Percentiles rank a stretch among this genome's conserved stretches.
These are phyloP conservation scores for Hippocampus barbouri DNA, from an alignment of 2,113 vertebrate genomes.

Conservation along the genomic window DNA sequence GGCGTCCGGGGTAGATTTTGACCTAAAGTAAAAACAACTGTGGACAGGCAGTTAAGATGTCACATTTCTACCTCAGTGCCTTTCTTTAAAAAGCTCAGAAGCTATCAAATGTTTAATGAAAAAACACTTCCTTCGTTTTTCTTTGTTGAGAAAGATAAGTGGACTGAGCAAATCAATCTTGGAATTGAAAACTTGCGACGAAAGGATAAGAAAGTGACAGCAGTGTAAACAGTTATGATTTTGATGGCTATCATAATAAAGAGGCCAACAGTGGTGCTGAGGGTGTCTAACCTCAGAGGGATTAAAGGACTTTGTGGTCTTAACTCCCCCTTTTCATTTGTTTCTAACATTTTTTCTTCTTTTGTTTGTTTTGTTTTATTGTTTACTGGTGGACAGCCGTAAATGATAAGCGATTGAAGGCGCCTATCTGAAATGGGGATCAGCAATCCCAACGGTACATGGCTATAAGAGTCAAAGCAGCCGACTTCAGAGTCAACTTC, in stretches of 20 bases:
- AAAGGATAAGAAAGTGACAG: constrained; percentile 58
- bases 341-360: constrained; percentile 67
- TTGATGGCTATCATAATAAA: constrained; percentile 63
- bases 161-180: constrained; percentile 66
- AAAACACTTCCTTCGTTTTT: constrained; percentile 34
- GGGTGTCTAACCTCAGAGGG: constrained; percentile 44
- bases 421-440: constrained; percentile 77
- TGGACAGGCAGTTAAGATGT: constrained; percentile 45
- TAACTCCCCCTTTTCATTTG: constrained; percentile 53
- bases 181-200: constrained; percentile 65
- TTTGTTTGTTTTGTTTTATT: constrained; percentile 68
- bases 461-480: constrained; percentile 65
- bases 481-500: constrained; percentile 47
- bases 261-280: constrained; percentile 33
- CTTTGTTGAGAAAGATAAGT: constrained; percentile 57
- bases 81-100: constrained; percentile 48
- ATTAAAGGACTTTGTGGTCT: constrained; percentile 48
- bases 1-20: constrained; percentile 56
- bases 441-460: constrained; percentile 72
- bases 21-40: constrained; percentile 59
- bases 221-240: constrained; percentile 70
- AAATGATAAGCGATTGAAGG: constrained; percentile 77
- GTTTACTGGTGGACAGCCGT: constrained; percentile 76
- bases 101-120: constrained; percentile 65
- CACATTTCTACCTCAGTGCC: constrained; percentile 39